These are phyloP conservation scores for Polia nebulosa DNA, from an alignment of 2,888 invertebrate genomes.

Conservation along the genomic window DNA sequence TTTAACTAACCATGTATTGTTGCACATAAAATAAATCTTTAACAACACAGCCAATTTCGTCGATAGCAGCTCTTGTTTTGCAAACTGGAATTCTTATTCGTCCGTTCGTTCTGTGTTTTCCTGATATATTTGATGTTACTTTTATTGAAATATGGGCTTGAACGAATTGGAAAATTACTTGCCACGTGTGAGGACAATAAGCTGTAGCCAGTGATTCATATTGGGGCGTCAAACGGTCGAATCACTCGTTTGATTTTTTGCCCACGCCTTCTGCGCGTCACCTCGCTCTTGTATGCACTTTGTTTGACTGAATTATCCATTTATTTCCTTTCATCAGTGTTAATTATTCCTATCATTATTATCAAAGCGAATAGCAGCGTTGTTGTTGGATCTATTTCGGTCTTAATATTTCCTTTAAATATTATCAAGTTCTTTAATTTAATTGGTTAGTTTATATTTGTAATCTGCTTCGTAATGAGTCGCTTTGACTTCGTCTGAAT, in stretches of 20 bases:
- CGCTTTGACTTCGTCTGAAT: not conserved
- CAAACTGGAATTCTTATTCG: conserved; percentile 11
- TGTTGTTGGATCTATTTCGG: conserved; percentile 20
- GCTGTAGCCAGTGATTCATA: conserved; percentile 73
- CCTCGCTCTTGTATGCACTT: conserved; percentile 42
- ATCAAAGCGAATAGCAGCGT: not conserved
- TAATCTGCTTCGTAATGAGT: not conserved
- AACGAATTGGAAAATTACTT: conserved; percentile 51
- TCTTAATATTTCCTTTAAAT: not conserved
- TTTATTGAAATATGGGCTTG: conserved; percentile 45
- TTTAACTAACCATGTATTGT: not conserved
- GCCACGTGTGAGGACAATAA: conserved; percentile 56
- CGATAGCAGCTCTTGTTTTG: conserved; percentile 19
- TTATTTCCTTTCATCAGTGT: conserved; percentile 14
- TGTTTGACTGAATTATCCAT: conserved; percentile 43
- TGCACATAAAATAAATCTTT: conserved; percentile 32
- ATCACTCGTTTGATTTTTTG: conserved; percentile 65
- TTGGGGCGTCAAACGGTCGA: conserved; percentile 55
- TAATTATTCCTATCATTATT: conserved; percentile 21
- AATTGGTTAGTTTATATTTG: not conserved
- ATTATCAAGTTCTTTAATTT: not conserved
- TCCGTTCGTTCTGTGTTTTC: conserved; percentile 12
- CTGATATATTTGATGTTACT: conserved; percentile 24
- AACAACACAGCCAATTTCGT: conserved; percentile 26
- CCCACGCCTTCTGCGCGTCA: conserved; percentile 78